Evolutionary conservation across 2,888 invertebrate species (phyloP).

Genomic region (Drosophila multiciliata): DNA sequence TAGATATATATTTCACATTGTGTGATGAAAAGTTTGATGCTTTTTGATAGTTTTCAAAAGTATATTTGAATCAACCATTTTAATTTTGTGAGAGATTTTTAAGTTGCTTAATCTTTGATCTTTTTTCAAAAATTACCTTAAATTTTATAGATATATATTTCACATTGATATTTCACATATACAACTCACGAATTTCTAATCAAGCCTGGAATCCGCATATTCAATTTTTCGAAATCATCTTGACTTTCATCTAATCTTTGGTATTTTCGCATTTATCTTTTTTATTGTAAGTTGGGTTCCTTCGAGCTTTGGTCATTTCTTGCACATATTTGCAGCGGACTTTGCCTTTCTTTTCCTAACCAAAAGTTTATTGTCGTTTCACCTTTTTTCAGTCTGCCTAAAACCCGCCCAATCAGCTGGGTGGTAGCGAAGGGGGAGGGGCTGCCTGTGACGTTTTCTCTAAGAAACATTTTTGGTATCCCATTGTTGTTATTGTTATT

Average conservation of each 20-base stretch:
- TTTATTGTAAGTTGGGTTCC: slow-evolving; percentile 10
- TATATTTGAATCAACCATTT: background rate
- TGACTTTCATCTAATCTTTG: slow-evolving; percentile 15
- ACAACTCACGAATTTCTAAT: background rate
- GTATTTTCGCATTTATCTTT: slow-evolving; percentile 14
- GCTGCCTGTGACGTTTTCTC: slow-evolving; percentile 23
- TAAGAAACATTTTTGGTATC: slow-evolving; percentile 30
- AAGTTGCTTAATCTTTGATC: background rate
- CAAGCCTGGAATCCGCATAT: background rate
- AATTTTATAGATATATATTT: background rate
- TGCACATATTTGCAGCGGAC: background rate
- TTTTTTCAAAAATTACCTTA: background rate
- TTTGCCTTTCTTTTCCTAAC: slow-evolving; percentile 25
- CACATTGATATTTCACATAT: background rate
- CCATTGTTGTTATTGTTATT: slow-evolving; percentile 69
- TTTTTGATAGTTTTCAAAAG: too few relatives aligned
- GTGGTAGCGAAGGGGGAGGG: background rate
- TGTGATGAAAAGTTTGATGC: too few relatives aligned
- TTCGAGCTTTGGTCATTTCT: slow-evolving; percentile 33
- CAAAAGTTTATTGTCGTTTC: slow-evolving; percentile 45
- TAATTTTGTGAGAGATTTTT: background rate
- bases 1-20: background rate
- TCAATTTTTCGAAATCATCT: slow-evolving; percentile 3
- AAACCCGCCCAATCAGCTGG: background rate
- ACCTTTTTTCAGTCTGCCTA: slow-evolving; percentile 48